Evolutionary conservation across 2,888 invertebrate species (phyloP).

Genomic region (Acrobasis suavella): DNA sequence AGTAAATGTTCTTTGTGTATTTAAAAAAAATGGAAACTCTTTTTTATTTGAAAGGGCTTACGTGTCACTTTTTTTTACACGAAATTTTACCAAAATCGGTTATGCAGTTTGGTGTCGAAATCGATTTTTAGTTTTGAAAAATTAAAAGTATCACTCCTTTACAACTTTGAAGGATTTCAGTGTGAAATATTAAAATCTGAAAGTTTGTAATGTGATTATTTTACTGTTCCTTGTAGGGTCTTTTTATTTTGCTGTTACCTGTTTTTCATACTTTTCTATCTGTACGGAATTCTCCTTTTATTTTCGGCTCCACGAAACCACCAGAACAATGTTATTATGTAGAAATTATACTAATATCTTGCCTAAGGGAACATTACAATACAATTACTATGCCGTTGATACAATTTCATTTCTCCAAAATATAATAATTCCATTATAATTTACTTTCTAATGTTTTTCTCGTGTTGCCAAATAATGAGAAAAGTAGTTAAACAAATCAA

Average conservation of each 20-base stretch:
- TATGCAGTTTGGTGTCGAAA: no score
- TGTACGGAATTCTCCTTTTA: not conserved
- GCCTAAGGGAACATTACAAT: not conserved
- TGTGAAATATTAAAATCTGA: no score
- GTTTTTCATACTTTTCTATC: not conserved
- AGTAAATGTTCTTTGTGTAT: no score
- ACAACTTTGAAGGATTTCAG: no score
- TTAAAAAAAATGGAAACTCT: no score
- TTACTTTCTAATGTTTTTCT: not conserved
- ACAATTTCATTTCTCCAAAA: not conserved
- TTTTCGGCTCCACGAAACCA: not conserved
- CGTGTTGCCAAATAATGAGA: not conserved
- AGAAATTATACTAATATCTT: not conserved
- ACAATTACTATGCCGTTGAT: not conserved
- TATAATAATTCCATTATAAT: not conserved
- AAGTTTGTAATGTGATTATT: no score
- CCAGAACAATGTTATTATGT: not conserved
- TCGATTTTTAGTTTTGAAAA: no score
- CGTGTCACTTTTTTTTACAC: no score
- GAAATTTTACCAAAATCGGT: no score
- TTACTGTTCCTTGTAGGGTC: no score
- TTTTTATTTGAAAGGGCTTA: no score
- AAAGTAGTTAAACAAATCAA: not conserved
- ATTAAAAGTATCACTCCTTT: no score
- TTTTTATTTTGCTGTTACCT: not conserved